These are phyloP conservation scores for Helogale parvula DNA, from an alignment of 2,113 vertebrate species.

Conservation along the genomic window DNA sequence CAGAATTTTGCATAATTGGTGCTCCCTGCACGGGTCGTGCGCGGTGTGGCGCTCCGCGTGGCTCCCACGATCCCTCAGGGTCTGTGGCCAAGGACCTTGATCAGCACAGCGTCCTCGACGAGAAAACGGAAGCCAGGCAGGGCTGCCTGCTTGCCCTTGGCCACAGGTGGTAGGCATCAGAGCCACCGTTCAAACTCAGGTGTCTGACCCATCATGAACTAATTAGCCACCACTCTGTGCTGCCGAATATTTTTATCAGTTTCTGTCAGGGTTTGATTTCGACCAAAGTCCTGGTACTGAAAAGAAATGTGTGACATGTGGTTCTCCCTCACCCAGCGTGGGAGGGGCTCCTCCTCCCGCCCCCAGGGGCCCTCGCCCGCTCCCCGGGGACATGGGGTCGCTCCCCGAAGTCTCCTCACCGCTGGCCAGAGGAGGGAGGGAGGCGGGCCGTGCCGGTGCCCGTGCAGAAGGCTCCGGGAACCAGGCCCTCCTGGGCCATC, in stretches of 20 bases:
- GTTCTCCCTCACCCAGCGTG: accelerated
- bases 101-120: neutral
- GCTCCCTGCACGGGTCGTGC: accelerated
- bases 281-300: accelerated
- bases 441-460: accelerated
- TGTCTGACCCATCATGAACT: accelerated
- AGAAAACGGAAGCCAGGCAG: neutral
- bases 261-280: too few relatives aligned
- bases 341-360: too few relatives aligned
- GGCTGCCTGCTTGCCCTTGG: accelerated
- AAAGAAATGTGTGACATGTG: accelerated
- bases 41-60: too few relatives aligned
- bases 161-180: accelerated
- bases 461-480: too few relatives aligned
- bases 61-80: too few relatives aligned
- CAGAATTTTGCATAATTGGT: accelerated
- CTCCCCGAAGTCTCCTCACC: too few relatives aligned
- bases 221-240: neutral
- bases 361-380: too few relatives aligned
- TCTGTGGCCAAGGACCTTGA: accelerated
- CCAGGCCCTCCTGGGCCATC: accelerated
- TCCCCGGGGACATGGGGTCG: neutral
- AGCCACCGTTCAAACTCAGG: too few relatives aligned
- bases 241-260: accelerated
- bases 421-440: too few relatives aligned